Conservation (phyloP, 2,888 invertebrate species). For the Monoplex corrugatus region DNA sequence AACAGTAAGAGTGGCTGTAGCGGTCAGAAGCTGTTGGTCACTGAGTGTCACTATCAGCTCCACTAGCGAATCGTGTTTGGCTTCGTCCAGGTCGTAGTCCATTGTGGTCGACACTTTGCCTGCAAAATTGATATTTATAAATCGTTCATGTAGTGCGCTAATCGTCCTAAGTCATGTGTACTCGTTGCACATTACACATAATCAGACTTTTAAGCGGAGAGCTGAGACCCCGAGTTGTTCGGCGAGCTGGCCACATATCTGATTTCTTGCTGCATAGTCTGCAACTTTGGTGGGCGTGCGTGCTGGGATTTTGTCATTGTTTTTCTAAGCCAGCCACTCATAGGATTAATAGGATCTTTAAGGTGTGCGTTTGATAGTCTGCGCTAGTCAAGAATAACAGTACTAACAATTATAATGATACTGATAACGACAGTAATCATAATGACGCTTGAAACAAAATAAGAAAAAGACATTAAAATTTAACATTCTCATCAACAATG, state of each 20-base stretch:
- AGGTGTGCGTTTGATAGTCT: no score
- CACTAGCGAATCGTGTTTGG: background rate
- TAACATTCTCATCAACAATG: no score
- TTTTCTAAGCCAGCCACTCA: no score
- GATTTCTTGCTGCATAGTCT: no score
- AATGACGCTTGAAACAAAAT: no score
- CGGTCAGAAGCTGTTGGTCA: slow-evolving; percentile 45
- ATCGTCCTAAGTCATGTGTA: background rate
- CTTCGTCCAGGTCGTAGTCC: slow-evolving; percentile 54
- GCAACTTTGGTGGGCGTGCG: background rate
- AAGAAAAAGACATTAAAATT: no score
- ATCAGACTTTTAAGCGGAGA: background rate
- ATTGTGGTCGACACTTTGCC: slow-evolving; percentile 41
- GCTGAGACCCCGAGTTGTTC: background rate
- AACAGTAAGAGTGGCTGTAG: slow-evolving; percentile 48
- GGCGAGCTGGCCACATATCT: no score
- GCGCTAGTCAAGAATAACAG: no score
- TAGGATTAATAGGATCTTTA: no score
- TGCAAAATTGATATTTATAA: background rate
- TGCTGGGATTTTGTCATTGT: background rate
- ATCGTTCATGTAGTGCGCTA: background rate
- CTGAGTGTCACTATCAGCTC: slow-evolving; percentile 16
- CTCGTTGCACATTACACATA: no score
- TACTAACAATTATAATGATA: no score
- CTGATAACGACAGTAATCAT: no score